Conservation (phyloP, 2,888 invertebrate species). For the Blastobasis adustella region DNA sequence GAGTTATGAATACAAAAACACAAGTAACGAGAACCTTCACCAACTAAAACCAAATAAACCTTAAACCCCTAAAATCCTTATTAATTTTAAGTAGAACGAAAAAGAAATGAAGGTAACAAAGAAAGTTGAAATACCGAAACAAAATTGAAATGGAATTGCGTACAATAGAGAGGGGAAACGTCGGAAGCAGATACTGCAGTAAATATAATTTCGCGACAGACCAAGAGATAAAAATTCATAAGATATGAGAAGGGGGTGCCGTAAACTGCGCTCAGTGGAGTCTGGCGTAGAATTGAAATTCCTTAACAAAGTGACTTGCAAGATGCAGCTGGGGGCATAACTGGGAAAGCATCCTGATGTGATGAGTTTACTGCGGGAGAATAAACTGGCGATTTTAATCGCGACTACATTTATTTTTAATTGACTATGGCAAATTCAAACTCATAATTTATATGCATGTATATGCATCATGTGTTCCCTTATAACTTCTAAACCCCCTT, state of each 20-base stretch:
- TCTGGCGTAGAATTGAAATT: conserved; percentile 16
- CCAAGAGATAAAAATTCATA: conserved; percentile 1
- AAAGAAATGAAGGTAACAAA: neutral
- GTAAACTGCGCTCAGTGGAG: neutral
- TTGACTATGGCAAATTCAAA: no score
- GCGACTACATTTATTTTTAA: no score
- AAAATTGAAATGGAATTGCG: neutral
- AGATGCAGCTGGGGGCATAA: conserved; percentile 27
- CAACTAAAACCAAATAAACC: no score
- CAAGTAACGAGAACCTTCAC: no score
- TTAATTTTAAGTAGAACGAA: no score
- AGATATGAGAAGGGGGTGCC: neutral
- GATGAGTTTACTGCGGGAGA: conserved; percentile 19
- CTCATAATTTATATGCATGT: no score
- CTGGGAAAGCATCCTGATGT: conserved; percentile 15
- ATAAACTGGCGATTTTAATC: no score
- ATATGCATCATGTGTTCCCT: no score
- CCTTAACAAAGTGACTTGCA: conserved; percentile 25
- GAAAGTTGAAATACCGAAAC: neutral
- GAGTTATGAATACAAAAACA: no score
- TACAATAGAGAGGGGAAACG: no score
- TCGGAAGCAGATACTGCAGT: neutral
- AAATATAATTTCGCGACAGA: neutral
- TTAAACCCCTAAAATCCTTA: no score
- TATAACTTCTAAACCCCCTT: no score